Percentiles rank a stretch among this genome's conserved stretches.
Evolutionary conservation across 2,113 vertebrate species (phyloP).

Genomic region (Corythaeola cristata): DNA sequence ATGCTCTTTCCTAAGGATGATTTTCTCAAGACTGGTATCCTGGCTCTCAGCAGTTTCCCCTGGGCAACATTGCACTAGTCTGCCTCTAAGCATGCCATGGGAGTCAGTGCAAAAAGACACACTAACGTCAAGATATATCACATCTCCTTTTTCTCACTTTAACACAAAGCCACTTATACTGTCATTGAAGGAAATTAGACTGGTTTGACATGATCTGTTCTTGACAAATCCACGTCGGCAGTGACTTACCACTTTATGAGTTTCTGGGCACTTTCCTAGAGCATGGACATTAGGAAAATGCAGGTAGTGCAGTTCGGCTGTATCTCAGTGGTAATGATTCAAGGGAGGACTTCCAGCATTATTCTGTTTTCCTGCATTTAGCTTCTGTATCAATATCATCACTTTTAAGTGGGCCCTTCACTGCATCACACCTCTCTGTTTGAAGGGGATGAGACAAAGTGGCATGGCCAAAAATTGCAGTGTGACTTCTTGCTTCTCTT

Average conservation of each 20-base stretch:
- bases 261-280: background rate
- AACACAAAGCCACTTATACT: background rate
- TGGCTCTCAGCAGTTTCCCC: background rate
- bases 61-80: background rate
- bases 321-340: background rate
- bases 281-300: background rate
- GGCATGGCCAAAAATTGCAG: background rate
- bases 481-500: fast-evolving
- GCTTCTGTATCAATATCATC: background rate
- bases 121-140: background rate
- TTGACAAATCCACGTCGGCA: background rate
- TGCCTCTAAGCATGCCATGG: fast-evolving
- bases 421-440: background rate
- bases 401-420: background rate
- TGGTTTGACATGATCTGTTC: background rate
- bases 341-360: background rate
- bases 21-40: background rate
- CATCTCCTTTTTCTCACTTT: background rate
- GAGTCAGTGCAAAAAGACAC: background rate
- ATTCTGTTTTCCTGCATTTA: background rate
- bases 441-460: background rate
- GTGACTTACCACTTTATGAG: background rate
- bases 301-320: background rate
- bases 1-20: fast-evolving
- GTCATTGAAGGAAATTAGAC: background rate